Evolutionary conservation across 2,113 vertebrate species (phyloP), one percentile per base, ranked within the genome.

Genomic region (Rafetus swinhoei): DNA sequence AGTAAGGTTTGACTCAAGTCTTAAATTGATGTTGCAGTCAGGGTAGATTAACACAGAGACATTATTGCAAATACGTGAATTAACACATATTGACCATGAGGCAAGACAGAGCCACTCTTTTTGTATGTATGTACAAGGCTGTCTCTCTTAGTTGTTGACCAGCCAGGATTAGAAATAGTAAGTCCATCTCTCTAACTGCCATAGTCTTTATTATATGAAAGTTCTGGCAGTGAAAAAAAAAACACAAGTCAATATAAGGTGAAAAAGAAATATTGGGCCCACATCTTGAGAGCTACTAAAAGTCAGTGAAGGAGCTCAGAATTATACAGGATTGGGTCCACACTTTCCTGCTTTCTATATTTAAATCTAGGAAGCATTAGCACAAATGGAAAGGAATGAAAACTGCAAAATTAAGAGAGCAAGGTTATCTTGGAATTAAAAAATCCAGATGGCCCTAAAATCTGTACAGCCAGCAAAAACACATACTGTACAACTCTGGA

Each of bases 401-500:
- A 86, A 82, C 27, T 94, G 89, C 12, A 77, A 45, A 39, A 74
- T 10, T 6, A 52, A 90, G 21, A 91, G 84, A 32, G 55, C 55
- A 85, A 94, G 62, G 0, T 18, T 54, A 87, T 35, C 3, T 82
- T 5, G 4, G 45, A 88, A 90, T 74, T 39, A 81, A 80, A 87
- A 83, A 54, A 0, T 27, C 14, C 14, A 82, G 81, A 92, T 15
- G 55, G 55, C 87, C 91, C 50, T 55, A 88, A 85, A 96, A 93
- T 92, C 94, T 96, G 84, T 83, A 93, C 84, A 77, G 55, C 13
- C 90, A 96, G 87, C 89, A 81, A 74, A 84, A 95, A 88, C 54
- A 79, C 52, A 88, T 80, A 92, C 60, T 95, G 88, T 77, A 92
- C 60, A 95, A 90, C 56, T 87, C 87, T 62, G 76, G 87, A 92